Conservation (phyloP, 2,888 invertebrate genomes). For the Rhyacophila evoluta region DNA sequence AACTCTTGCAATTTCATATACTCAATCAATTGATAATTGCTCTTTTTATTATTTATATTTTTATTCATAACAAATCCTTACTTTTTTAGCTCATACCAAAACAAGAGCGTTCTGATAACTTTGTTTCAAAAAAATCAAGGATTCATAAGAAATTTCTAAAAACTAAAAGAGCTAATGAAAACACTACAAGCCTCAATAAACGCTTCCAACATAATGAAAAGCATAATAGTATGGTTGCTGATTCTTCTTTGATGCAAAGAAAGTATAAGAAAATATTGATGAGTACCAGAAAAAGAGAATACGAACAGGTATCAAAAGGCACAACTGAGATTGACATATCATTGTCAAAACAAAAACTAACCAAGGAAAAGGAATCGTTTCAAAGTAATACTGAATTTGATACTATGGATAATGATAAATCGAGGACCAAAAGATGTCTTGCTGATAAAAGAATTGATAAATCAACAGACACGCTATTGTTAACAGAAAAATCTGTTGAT, state of each 20-base stretch:
- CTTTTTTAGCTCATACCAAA: constrained; percentile 42
- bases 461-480: neutral
- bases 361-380: neutral
- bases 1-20: no score
- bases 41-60: no score
- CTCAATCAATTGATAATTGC: no score
- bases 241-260: neutral
- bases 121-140: neutral
- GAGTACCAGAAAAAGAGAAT: neutral
- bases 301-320: neutral
- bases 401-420: neutral
- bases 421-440: neutral
- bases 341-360: constrained; percentile 12
- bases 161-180: neutral
- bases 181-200: neutral
- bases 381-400: neutral
- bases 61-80: no score
- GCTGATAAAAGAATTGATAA: neutral
- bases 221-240: neutral
- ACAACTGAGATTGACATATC: neutral
- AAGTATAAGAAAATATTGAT: constrained; percentile 7
- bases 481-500: neutral
- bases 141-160: neutral
- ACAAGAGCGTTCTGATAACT: constrained; percentile 38
- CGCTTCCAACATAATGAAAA: neutral